Percentiles rank a stretch among this genome's conserved stretches.
Conservation (phyloP, 2,888 invertebrate species). For the Parnassius orleans region DNA sequence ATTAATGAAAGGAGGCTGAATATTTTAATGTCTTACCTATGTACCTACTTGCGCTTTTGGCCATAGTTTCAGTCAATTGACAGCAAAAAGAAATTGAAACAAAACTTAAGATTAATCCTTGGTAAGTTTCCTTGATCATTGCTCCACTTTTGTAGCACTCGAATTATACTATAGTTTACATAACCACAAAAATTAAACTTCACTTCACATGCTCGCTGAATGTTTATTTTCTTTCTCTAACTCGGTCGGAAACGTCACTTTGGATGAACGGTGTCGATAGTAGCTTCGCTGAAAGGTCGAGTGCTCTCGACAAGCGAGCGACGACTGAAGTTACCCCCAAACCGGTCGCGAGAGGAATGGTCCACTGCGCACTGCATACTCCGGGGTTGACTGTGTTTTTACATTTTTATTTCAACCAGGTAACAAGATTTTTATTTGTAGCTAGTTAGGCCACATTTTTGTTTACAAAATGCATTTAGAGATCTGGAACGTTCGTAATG, state of each 20-base stretch:
- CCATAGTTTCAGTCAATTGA: conserved; percentile 73
- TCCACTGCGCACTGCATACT: conserved; percentile 67
- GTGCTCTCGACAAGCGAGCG: conserved; percentile 58
- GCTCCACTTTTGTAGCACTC: conserved; percentile 33
- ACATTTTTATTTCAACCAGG: conserved; percentile 49
- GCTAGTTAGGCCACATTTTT: conserved; percentile 31
- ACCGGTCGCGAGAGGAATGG: conserved; percentile 42
- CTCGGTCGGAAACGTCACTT: conserved; percentile 35
- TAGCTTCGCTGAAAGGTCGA: conserved; percentile 54
- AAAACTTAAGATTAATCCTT: conserved; percentile 73
- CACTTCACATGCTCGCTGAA: conserved; percentile 27
- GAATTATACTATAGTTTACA: conserved; percentile 25
- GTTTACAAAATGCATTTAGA: conserved; percentile 28
- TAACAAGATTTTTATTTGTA: conserved; percentile 43
- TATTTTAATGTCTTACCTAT: conserved; percentile 55
- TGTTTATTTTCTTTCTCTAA: conserved; percentile 32
- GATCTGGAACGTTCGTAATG: conserved; percentile 12
- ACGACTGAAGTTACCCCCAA: conserved; percentile 52
- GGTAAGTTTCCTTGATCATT: conserved; percentile 74
- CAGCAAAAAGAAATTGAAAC: conserved; percentile 75
- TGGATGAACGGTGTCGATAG: conserved; percentile 45
- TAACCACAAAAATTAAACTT: conserved; percentile 26
- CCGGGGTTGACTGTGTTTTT: conserved; percentile 46
- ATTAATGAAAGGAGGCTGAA: too few species aligned
- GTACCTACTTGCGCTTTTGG: conserved; percentile 73